A percentile compares a stretch with the other conserved stretches of the same genome.
phyloP scores from a whole-genome alignment of 2,113 vertebrate species.

The Chaenocephalus aceratus region DNA sequence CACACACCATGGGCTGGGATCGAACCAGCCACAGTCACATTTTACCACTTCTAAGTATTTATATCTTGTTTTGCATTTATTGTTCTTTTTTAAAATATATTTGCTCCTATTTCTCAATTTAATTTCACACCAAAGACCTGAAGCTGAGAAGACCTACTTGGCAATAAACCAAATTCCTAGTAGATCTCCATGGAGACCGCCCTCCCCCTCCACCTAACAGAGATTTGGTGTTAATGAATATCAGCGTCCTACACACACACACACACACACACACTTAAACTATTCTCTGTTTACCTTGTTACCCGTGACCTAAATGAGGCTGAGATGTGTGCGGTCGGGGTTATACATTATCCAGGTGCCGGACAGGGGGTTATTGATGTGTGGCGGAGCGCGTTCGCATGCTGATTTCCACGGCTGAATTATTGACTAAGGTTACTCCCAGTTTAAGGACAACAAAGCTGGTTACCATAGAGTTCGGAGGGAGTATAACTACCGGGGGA shows the following conservation, averaged over 20 bases:
- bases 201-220: not conserved
- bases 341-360: conserved; percentile 53
- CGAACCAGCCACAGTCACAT: too few relatives aligned
- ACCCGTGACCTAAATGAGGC: conserved; percentile 4
- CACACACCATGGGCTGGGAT: too few relatives aligned
- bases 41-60: too few relatives aligned
- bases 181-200: conserved; percentile 2
- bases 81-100: too few relatives aligned
- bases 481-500: conserved; percentile 31
- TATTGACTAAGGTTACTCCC: conserved; percentile 31
- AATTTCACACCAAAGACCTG: too few relatives aligned
- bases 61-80: too few relatives aligned
- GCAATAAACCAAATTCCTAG: too few relatives aligned
- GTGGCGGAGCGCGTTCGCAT: conserved; percentile 15
- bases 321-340: conserved; percentile 1
- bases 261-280: not conserved
- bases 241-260: not conserved
- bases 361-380: conserved; percentile 31
- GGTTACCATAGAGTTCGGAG: conserved; percentile 40
- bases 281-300: conserved; percentile 15
- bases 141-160: too few relatives aligned
- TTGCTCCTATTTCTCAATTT: too few relatives aligned
- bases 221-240: conserved; percentile 5
- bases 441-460: conserved; percentile 23
- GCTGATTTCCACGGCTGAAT: conserved; percentile 22